A percentile compares a stretch with the other conserved stretches of the same genome.
Evolutionary conservation across 1,140 invertebrate species (phyloP).

Genomic region (Zaprionus capensis): DNA sequence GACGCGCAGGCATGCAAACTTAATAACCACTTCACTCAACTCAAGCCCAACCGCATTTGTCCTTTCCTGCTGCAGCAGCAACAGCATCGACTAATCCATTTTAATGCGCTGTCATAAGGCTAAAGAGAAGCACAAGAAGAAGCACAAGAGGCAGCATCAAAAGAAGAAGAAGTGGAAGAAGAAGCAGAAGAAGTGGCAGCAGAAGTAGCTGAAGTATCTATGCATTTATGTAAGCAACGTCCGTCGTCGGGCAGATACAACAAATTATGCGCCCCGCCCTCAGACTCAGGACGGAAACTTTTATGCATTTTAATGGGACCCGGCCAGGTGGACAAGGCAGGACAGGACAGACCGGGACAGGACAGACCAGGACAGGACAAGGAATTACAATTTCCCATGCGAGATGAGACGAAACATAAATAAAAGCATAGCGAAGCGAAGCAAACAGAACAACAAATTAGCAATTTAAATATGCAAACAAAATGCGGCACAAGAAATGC

Average conservation of each 20-base stretch:
- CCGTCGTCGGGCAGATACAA: conserved; percentile 23
- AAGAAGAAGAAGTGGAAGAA: background rate
- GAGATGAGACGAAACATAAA: conserved; percentile 24
- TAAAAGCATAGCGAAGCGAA: conserved; percentile 13
- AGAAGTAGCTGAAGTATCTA: conserved; percentile 19
- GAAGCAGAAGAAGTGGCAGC: background rate
- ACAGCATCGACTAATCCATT: conserved; percentile 32
- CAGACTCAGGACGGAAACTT: conserved; percentile 21
- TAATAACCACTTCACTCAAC: background rate
- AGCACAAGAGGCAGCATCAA: background rate
- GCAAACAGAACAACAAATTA: conserved; percentile 53
- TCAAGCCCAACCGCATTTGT: conserved; percentile 7
- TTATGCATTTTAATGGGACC: conserved; percentile 46
- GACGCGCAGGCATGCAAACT: background rate
- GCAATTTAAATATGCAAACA: conserved; percentile 59
- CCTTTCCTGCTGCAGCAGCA: background rate
- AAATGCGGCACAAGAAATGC: conserved; percentile 7
- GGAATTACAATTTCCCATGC: conserved; percentile 63
- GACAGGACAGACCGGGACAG: background rate
- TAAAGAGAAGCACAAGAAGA: conserved; percentile 16
- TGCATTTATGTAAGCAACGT: conserved; percentile 44
- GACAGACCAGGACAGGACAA: background rate
- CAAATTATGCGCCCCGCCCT: conserved; percentile 52
- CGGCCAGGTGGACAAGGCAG: conserved; percentile 25
- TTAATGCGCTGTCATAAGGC: conserved; percentile 38